Base-by-base conservation (phyloP, 2,797 vertebrate species). In the Tragopan temminckii region DNA sequence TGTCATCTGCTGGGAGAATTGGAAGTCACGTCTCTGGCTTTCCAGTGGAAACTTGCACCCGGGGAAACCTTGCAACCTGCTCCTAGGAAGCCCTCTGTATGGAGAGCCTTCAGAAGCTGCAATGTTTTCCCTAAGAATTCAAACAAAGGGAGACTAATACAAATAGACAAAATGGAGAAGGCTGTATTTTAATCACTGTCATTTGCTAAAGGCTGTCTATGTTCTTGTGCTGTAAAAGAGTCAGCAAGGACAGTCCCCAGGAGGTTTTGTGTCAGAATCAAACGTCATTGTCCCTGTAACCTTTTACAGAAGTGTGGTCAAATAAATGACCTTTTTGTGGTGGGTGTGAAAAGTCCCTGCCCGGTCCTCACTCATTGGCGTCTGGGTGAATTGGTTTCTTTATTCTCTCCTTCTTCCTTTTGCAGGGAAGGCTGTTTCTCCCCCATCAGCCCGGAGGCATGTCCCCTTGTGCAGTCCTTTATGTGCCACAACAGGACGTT, bases 381-480 rank as follows among this genome's bases (percentile, higher is more conserved):
- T 12, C 43, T 0, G 1, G 21, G 31, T 83, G 40, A 68, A 85
- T 52, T 17, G 3, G 79, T 86, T 88, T 14, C 66, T 74, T 93
- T 83, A 27, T 81, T 78, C 13, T 0, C 4, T 72, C 88, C 82
- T 4, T 71, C 17, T 74, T 95, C 38, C 27, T 80, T 78, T 97
- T 88, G 3, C 96, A 99, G 99, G 97, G 99, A 99, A 93, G 98
- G 97, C 97, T 98, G 98, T 96, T 93, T 98, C 97, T 98, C 97
- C 42, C 98, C 98, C 11, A 95, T 98, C 93, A 98, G 98, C 83
- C 98, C 99, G 2, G 99, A 99, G 96, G 96, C 98, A 0, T 99
- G 99, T 92, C 97, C 98, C 3, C 98, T 99, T 24, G 98, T 99
- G 33, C 99, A 99, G 95, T 98, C 98, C 18, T 98, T 99, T 92